Evolutionary conservation across 1,140 invertebrate species (phyloP).

Genomic region (Platyura marginata): DNA sequence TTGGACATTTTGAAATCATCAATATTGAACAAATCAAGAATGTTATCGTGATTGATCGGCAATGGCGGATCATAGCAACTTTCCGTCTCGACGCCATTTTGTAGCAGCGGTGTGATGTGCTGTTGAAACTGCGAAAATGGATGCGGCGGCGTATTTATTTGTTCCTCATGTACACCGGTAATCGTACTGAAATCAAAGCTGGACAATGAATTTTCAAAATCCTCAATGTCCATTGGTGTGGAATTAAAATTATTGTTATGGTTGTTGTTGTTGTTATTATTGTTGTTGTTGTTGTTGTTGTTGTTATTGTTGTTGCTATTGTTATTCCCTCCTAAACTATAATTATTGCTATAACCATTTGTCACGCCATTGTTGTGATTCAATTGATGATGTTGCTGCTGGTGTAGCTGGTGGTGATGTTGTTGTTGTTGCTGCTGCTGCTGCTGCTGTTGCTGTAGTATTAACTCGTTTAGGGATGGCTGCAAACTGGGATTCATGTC

Average conservation of each 20-base stretch:
- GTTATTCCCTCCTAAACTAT: neutral
- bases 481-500: constrained; percentile 20
- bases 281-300: neutral
- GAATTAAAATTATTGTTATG: constrained; percentile 6
- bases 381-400: neutral
- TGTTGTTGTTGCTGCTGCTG: constrained; percentile 1
- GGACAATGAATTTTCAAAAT: constrained; percentile 21
- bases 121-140: constrained; percentile 7
- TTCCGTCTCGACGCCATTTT: neutral
- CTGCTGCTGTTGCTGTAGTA: constrained; percentile 6
- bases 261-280: no score
- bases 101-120: neutral
- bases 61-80: neutral
- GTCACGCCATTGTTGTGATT: neutral
- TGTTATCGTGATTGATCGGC: constrained; percentile 9
- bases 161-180: constrained; percentile 6
- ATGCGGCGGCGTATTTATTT: constrained; percentile 10
- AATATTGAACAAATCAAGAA: constrained; percentile 23
- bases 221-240: constrained; percentile 23
- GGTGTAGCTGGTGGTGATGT: neutral
- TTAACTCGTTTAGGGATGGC: constrained; percentile 19
- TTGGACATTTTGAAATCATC: constrained; percentile 21
- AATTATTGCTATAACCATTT: constrained; percentile 1
- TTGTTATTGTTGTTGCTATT: neutral
- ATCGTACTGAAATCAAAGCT: constrained; percentile 11